Conservation (phyloP, 2,113 vertebrate species). For the Sylvietta virens region DNA sequence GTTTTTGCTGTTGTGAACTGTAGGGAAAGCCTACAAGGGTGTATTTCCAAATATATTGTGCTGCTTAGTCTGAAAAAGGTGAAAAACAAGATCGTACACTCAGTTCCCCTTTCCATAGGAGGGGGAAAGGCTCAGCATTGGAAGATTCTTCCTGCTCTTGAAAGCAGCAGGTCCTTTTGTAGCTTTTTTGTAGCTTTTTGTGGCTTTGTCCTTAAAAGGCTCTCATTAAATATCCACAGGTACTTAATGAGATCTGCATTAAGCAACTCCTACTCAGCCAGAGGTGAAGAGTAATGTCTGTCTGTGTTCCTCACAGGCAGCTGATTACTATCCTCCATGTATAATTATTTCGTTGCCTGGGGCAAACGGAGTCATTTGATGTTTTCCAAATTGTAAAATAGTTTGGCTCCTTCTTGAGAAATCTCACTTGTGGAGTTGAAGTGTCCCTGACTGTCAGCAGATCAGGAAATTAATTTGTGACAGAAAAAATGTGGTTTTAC, state of each 20-base stretch:
- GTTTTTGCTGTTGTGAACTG: background rate
- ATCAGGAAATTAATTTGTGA: background rate
- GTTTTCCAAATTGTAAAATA: background rate
- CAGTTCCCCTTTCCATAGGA: background rate
- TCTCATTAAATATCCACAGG: background rate
- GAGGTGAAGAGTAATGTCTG: slow-evolving; percentile 27
- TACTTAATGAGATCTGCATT: background rate
- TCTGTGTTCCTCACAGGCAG: slow-evolving; percentile 15
- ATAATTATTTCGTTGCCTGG: background rate
- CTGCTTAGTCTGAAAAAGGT: background rate
- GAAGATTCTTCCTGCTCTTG: background rate
- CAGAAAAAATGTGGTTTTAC: background rate
- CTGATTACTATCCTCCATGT: background rate
- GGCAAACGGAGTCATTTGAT: background rate
- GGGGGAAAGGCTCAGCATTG: background rate
- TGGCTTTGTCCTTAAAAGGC: slow-evolving; percentile 27
- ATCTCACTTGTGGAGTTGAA: background rate
- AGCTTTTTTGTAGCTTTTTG: background rate
- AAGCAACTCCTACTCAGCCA: slow-evolving; percentile 17
- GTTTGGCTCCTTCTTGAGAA: background rate
- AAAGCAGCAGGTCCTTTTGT: background rate
- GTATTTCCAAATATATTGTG: background rate
- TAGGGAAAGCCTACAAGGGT: background rate
- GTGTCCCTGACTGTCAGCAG: background rate
- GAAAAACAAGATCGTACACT: background rate